Evolutionary conservation across 2,113 vertebrate species (phyloP).

Genomic region (Poeciliopsis turrubarensis): DNA sequence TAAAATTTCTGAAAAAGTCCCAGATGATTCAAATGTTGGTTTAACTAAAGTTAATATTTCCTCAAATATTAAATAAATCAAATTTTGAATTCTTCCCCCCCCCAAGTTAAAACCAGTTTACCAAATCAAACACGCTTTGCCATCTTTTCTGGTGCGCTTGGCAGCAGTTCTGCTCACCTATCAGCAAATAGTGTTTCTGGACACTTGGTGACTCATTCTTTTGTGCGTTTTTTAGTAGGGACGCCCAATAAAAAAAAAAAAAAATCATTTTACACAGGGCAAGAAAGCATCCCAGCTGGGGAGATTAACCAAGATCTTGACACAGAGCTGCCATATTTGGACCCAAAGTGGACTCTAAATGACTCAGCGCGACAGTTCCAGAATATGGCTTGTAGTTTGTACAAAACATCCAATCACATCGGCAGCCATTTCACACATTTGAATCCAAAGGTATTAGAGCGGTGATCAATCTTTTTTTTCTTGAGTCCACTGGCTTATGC

Average conservation of each 20-base stretch:
- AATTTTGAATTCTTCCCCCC: too few relatives aligned
- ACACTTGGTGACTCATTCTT: not conserved
- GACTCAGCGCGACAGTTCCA: constrained; percentile 54
- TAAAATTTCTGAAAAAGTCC: too few relatives aligned
- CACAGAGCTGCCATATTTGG: constrained; percentile 39
- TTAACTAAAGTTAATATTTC: too few relatives aligned
- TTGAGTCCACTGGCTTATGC: constrained; percentile 58
- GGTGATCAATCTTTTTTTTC: constrained; percentile 71
- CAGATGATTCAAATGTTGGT: too few relatives aligned
- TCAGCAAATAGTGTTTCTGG: not conserved
- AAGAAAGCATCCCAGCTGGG: not conserved
- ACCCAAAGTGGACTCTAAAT: constrained; percentile 44
- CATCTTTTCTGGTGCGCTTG: not conserved
- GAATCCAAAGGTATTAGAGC: constrained; percentile 60
- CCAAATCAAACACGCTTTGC: not conserved
- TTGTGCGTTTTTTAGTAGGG: too few relatives aligned
- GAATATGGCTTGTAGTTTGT: constrained; percentile 59
- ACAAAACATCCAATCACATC: constrained; percentile 56
- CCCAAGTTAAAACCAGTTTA: too few relatives aligned
- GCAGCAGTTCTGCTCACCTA: not conserved
- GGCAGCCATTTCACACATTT: constrained; percentile 61
- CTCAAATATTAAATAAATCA: too few relatives aligned
- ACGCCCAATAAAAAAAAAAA: too few relatives aligned
- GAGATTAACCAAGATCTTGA: constrained; percentile 71
- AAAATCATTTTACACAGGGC: not conserved